Evolutionary conservation across 2,797 vertebrate genomes (phyloP).

Genomic region (Bradypodion ventrale): DNA sequence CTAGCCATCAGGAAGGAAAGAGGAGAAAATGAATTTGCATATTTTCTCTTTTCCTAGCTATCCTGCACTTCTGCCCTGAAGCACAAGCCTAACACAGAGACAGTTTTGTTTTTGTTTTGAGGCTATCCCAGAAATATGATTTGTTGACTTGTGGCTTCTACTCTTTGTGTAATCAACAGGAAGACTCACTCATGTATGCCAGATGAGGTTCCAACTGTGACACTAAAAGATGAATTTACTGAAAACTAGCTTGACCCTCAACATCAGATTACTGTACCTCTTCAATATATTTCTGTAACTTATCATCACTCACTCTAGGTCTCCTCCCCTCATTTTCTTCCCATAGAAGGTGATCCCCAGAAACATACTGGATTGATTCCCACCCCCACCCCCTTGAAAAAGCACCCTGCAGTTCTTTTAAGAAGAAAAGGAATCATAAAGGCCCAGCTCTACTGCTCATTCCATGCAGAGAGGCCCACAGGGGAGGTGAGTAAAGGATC

Average conservation of each 20-base stretch:
- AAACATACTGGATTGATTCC: constrained; percentile 18
- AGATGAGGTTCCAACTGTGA: background rate
- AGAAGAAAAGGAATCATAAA: no score
- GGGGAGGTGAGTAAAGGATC: no score
- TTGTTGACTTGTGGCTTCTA: constrained; percentile 23
- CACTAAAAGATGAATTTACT: constrained; percentile 26
- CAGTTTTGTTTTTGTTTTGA: background rate
- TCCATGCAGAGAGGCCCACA: no score
- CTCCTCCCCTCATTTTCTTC: constrained; percentile 14
- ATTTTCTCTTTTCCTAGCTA: background rate
- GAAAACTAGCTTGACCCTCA: constrained; percentile 54
- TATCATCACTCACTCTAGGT: constrained; percentile 50
- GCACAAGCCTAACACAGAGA: background rate
- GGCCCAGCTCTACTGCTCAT: no score
- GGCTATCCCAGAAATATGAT: constrained; percentile 12
- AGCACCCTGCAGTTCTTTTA: constrained; percentile 37
- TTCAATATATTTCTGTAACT: constrained; percentile 39
- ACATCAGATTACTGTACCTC: constrained; percentile 30
- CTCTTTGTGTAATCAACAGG: constrained; percentile 1
- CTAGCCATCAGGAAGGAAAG: background rate
- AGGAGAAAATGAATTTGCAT: background rate
- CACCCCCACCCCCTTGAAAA: background rate
- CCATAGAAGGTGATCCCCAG: constrained; percentile 40
- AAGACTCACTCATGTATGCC: constrained; percentile 29
- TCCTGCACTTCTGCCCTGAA: background rate